A percentile compares a stretch with the other conserved stretches of the same genome.
These are phyloP conservation scores for Diprion similis DNA, from an alignment of 1,140 invertebrate genomes.

Conservation along the genomic window DNA sequence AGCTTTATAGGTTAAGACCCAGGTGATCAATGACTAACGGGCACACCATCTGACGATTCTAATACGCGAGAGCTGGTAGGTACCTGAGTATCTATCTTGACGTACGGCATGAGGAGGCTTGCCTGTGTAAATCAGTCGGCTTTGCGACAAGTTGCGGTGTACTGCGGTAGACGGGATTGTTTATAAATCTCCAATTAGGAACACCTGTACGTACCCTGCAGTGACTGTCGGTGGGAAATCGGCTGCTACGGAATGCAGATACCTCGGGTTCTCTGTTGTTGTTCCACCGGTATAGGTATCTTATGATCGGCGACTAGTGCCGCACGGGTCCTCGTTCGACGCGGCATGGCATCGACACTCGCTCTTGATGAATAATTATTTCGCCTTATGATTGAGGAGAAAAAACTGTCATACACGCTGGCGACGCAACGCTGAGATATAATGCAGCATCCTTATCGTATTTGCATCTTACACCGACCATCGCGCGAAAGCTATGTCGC, in stretches of 20 bases:
- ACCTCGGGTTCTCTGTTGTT: not conserved
- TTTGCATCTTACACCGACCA: too few relatives aligned
- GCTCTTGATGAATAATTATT: too few relatives aligned
- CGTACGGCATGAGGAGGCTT: not conserved
- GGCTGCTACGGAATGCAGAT: not conserved
- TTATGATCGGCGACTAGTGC: too few relatives aligned
- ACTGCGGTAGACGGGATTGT: slow-evolving; percentile 30
- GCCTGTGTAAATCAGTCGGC: slow-evolving; percentile 36
- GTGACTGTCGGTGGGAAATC: not conserved
- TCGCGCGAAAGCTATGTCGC: too few relatives aligned
- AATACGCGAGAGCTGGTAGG: slow-evolving; percentile 33
- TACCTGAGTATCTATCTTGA: slow-evolving; percentile 21
- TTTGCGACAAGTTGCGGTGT: slow-evolving; percentile 12
- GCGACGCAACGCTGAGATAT: too few relatives aligned
- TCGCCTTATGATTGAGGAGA: too few relatives aligned
- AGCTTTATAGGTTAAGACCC: slow-evolving; percentile 9
- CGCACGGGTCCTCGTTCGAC: too few relatives aligned
- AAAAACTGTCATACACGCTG: too few relatives aligned
- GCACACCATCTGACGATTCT: slow-evolving; percentile 37
- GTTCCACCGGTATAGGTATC: too few relatives aligned
- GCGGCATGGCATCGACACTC: too few relatives aligned
- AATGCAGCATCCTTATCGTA: too few relatives aligned
- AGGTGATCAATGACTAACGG: slow-evolving; percentile 37
- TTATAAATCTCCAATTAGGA: slow-evolving; percentile 48
- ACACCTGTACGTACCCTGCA: slow-evolving; percentile 40